Evolutionary conservation across 2,113 vertebrate genomes (phyloP), one percentile per base, ranked within the genome.

Genomic region (Esox niger): DNA sequence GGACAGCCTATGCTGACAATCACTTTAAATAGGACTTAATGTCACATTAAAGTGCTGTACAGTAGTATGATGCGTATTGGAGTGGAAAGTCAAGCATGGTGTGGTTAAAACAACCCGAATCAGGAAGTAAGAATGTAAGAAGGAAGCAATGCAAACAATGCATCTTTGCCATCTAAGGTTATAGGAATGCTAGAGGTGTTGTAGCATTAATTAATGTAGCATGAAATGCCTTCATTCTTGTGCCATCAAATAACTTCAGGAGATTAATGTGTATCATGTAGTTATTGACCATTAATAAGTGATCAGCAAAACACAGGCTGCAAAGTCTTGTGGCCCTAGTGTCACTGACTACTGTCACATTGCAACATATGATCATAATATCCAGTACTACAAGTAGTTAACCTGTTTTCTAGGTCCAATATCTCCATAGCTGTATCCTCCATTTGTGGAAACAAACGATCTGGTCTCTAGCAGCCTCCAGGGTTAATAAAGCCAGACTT

Each of bases 401-500:
- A 61, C 30, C 64, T 38, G n/a, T 71, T 66, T 60, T 55, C 64
- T 61, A 38, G 78, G 66, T 73, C 68, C 74, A 82, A 75, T 78
- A 78, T 73, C 62, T 76, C 68, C 64, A 15, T 49, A 61, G 20
- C 26, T 62, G 56, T 70, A 69, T 43, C 57, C 70, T 47, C 71
- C 64, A 65, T 65, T 74, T 60, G 79, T 87, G 86, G 76, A 86
- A 86, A 88, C 82, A 62, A 77, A 78, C 73, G 75, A 76, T 73
- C 82, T 66, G 75, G 84, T 79, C 76, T 33, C 68, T 74, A 76
- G 83, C 75, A 74, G 77, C 85, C 79, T n/a, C 32, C 30, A 9
- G 73, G 72, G 63, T 66, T 81, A 82, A 87, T 87, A 86, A 87
- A 84, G 72, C 73, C 79, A 84, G 87, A 85, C 81, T 90, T 87